phyloP scores from a whole-genome alignment of 2,888 invertebrate species.

The Drosophila nr. medialis region DNA sequence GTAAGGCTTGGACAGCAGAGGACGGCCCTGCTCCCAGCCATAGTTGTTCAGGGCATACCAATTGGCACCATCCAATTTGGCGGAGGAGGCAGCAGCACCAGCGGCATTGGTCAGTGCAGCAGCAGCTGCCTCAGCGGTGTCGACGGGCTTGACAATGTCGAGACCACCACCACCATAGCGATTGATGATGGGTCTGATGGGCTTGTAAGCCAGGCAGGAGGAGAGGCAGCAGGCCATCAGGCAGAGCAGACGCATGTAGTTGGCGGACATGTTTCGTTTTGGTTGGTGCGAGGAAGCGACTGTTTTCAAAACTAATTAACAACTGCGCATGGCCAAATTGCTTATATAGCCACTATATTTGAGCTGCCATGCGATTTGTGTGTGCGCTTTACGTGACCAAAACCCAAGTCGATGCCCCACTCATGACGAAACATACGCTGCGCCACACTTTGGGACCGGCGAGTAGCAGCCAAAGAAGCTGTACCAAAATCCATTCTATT shows the following conservation, averaged over 20 bases:
- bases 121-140: conserved; percentile 71
- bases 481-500: conserved; percentile 19
- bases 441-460: conserved; percentile 40
- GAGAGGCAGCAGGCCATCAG: conserved; percentile 65
- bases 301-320: conserved; percentile 76
- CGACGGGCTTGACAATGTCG: conserved; percentile 43
- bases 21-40: conserved; percentile 77
- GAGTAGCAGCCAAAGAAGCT: conserved; percentile 33
- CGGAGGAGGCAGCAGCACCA: conserved; percentile 78
- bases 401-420: conserved; percentile 50
- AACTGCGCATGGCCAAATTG: conserved; percentile 72
- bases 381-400: conserved; percentile 80
- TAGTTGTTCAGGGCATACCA: conserved; percentile 67
- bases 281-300: conserved; percentile 67
- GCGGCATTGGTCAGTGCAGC: conserved; percentile 72
- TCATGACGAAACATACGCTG: conserved; percentile 57
- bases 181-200: conserved; percentile 21
- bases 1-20: conserved; percentile 69
- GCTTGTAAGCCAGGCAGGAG: conserved; percentile 42
- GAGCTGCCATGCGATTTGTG: conserved; percentile 66
- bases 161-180: conserved; percentile 18
- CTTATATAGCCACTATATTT: conserved; percentile 80
- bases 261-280: conserved; percentile 48
- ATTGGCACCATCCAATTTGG: conserved; percentile 70
- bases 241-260: conserved; percentile 55